Conservation (phyloP, 1,140 invertebrate species). For the Eupristina koningsbergeri region DNA sequence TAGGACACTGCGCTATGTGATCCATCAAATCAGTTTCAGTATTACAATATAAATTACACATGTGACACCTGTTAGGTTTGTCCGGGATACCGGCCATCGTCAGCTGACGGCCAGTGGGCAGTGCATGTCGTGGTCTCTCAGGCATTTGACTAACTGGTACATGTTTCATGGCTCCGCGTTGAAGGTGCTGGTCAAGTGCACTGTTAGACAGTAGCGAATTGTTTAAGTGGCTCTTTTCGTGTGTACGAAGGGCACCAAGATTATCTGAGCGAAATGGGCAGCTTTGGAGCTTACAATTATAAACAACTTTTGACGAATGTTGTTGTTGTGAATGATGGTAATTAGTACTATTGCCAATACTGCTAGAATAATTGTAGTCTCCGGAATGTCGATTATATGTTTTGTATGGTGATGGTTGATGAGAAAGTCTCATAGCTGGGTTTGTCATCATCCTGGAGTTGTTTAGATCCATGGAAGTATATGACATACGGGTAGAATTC, state of each 20-base stretch:
- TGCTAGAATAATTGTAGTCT: slow-evolving; percentile 1
- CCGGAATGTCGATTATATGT: slow-evolving; percentile 1
- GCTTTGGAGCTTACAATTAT: slow-evolving; percentile 13
- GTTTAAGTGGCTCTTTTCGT: slow-evolving; percentile 38
- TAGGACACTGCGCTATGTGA: slow-evolving; percentile 16
- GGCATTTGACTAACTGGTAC: slow-evolving; percentile 37
- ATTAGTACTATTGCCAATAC: not conserved
- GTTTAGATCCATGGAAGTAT: not conserved
- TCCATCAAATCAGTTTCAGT: slow-evolving; percentile 23
- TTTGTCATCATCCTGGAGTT: not conserved
- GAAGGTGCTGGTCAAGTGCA: slow-evolving; percentile 12
- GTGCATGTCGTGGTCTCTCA: slow-evolving; percentile 19
- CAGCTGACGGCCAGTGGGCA: not conserved
- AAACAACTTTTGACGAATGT: not conserved
- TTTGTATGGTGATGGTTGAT: not conserved
- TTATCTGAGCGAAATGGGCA: slow-evolving; percentile 28
- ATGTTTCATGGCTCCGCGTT: slow-evolving; percentile 29
- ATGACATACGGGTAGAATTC: not conserved
- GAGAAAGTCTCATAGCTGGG: not conserved
- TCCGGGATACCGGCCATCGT: not conserved
- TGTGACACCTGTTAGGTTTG: slow-evolving; percentile 1
- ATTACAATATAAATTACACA: slow-evolving; percentile 3
- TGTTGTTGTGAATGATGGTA: slow-evolving; percentile 13
- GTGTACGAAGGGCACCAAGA: not conserved
- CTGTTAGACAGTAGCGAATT: not conserved